These are phyloP conservation scores for Ciconia boyciana DNA, from an alignment of 2,113 vertebrate genomes.

Conservation along the genomic window DNA sequence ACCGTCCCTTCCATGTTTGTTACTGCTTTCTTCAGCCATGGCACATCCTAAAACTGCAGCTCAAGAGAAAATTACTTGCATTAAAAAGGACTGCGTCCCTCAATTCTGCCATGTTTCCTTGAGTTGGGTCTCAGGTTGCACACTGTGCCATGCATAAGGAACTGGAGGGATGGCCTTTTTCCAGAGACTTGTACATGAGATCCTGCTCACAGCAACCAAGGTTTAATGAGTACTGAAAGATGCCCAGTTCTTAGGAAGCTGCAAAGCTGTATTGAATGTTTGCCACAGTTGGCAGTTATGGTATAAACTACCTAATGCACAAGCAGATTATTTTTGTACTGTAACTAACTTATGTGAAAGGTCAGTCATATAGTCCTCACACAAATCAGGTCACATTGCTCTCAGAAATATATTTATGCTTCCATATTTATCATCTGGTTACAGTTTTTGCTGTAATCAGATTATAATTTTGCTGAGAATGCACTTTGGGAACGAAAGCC, in stretches of 20 bases:
- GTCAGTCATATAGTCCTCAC: neutral
- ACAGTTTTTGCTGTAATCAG: no score
- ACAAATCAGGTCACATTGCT: neutral
- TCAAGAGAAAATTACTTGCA: neutral
- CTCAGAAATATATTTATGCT: neutral
- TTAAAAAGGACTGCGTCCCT: neutral
- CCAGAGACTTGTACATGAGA: neutral
- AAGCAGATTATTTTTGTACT: neutral
- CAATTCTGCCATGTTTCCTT: neutral
- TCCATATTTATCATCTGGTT: neutral
- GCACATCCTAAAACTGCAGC: neutral
- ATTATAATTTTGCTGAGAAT: neutral
- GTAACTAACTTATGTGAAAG: fast-evolving
- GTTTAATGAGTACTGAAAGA: fast-evolving
- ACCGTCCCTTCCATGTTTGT: fast-evolving
- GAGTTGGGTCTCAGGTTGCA: fast-evolving
- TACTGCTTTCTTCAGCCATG: neutral
- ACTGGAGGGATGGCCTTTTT: no score
- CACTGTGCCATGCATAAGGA: neutral
- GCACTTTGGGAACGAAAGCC: fast-evolving
- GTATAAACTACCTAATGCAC: neutral
- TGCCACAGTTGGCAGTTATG: neutral
- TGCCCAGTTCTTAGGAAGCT: neutral
- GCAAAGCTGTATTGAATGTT: neutral
- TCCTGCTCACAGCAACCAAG: neutral